Base-by-base conservation (phyloP, 2,113 vertebrate species). In the Asarcornis scutulata region DNA sequence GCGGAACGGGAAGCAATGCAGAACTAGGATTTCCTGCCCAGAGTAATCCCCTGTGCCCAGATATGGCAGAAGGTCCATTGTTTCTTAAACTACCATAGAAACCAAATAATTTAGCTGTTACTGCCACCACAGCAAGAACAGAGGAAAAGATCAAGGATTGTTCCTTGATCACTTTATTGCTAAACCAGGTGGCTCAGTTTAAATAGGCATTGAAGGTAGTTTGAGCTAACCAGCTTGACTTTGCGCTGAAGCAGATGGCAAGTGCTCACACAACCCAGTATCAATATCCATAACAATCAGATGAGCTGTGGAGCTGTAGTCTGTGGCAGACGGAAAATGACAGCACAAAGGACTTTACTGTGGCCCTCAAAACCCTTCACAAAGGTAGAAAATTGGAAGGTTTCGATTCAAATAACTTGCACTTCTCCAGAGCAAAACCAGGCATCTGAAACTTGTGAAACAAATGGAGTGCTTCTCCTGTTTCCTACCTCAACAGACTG, bases 241-340 rank as follows among this genome's bases (percentile, higher is more conserved):
- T 46, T 0, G 1, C 56, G 2, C 77, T 22, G 81, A 87, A 83
- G 83, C 91, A 96, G 96, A 91, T 95, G 96, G 94, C 78, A 82
- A 60, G 91, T 22, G 77, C 81, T 93, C 91, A 56, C 86, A 60
- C 74, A 81, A 68, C 80, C 91, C 92, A 56, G 83, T 40, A 86
- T 69, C 91, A 64, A 52, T 64, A 75, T 26, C 91, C 0, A 0
- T 86, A 83, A 95, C 89, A 91, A 93, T 92, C 86, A 91, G 93
- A 89, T 22, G 86, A 92, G 86, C 81, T 95, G 89, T 58, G 73
- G 85, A 89, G 83, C 84, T 92, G 60, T 91, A 87, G 86, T 68
- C 56, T 73, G 66, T 82, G 91, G 74, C 94, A 97, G 94, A 91
- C 71, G 91, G 92, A 93, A 97, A 96, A 96, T 73, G 94, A 79